A percentile compares a stretch with the other conserved stretches of the same genome.
Evolutionary conservation across 2,113 vertebrate genomes (phyloP).

Genomic region (Scartelaos histophorus): DNA sequence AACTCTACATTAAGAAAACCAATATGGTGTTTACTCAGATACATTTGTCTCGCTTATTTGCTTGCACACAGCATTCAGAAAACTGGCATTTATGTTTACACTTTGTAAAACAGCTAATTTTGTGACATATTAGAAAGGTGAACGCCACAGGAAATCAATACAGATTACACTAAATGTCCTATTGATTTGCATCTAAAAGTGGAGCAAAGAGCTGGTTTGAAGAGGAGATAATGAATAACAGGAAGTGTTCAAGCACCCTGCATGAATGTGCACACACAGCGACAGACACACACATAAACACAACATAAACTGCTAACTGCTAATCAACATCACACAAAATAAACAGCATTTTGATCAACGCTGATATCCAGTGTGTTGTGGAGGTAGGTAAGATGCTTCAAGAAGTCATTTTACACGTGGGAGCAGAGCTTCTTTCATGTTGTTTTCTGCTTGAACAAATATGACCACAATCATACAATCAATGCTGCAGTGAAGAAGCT

Average conservation of each 20-base stretch:
- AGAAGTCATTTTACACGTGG: constrained; percentile 26
- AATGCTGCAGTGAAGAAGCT: constrained; percentile 57
- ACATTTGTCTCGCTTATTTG: constrained; percentile 26
- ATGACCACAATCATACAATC: constrained; percentile 49
- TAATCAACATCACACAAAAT: constrained; percentile 40
- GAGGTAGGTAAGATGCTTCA: not conserved
- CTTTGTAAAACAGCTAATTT: not conserved
- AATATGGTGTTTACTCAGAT: not conserved
- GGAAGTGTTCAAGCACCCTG: constrained; percentile 21
- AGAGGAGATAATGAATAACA: constrained; percentile 44
- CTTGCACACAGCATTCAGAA: constrained; percentile 15
- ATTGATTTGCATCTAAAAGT: constrained; percentile 54
- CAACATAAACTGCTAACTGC: constrained; percentile 39
- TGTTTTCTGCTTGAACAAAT: constrained; percentile 55
- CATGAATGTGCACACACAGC: constrained; percentile 10
- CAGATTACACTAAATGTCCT: constrained; percentile 51
- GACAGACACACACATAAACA: constrained; percentile 22
- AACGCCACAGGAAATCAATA: constrained; percentile 52
- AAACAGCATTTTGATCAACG: constrained; percentile 6
- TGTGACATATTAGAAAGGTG: constrained; percentile 58
- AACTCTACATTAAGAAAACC: constrained; percentile 8
- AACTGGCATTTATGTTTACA: constrained; percentile 1
- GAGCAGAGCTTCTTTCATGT: constrained; percentile 28
- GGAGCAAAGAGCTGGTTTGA: constrained; percentile 38
- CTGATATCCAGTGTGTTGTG: not conserved